Evolutionary conservation across 2,797 vertebrate species (phyloP), one percentile per base, ranked within the genome.

Genomic region (Lepidocolaptes lacrymiger): DNA sequence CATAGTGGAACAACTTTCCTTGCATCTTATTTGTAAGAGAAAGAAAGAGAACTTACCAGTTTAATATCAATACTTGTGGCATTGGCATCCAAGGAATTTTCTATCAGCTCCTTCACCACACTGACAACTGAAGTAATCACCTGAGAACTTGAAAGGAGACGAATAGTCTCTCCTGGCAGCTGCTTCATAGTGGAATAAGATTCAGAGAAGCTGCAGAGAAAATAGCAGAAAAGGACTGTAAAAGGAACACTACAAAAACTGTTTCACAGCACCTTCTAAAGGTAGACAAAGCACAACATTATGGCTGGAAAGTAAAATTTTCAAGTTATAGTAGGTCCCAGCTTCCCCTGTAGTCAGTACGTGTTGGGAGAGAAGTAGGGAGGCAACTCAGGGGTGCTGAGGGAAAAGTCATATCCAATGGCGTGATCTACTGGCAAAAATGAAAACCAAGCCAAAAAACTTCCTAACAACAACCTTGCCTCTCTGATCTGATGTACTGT

Each of bases 41-140:
- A 77, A 37, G 32, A 62, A 55, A 83, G 34, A 55, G 36, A 36
- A 93, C 97, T 89, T 97, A 99, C 99, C 98, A 99, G 94, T 97
- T 99, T 99, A 63, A 99, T 90, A 54, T 99, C 99, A 49, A 99
- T 94, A 91, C 96, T 99, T 48, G 98, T 98, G 63, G 99, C 98
- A 68, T 95, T 97, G 12, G 99, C 99, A 96, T 99, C 99, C 96
- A 99, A 96, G 9, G 99, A 98, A 82, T 99, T 99, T 95, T 99
- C 99, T 81, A 99, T 71, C 79, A 99, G 96, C 68, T 99, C 99
- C 97, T 99, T 99, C 22, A 99, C 98, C 21, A 99, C 99, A 0
- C 98, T 99, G 68, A 98, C 93, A 89, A 99, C 98, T 27, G 99
- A 99, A 3, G 98, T 98, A 95, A 99, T 98, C 86, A 99, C 98